Percentiles rank a stretch among this genome's conserved stretches.
phyloP scores from a whole-genome alignment of 2,888 invertebrate species.

The Bellardia bayeri region DNA sequence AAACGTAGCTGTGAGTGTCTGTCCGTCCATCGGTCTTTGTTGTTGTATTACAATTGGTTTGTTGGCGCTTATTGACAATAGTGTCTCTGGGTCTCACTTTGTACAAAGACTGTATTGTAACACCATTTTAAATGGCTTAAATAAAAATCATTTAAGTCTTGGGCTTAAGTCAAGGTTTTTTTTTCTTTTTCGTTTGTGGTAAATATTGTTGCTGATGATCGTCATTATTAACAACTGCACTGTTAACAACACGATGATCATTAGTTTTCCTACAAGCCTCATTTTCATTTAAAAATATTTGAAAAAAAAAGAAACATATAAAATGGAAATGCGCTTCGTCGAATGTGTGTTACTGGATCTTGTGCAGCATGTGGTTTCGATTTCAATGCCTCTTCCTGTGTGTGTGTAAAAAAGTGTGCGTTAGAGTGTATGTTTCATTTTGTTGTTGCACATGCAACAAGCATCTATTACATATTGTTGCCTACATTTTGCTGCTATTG shows the following conservation, averaged over 20 bases:
- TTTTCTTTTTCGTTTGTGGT: not conserved
- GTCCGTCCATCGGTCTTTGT: not conserved
- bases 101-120: not conserved
- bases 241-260: conserved; percentile 4
- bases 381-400: conserved; percentile 81
- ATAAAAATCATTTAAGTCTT: not conserved
- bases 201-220: conserved; percentile 33
- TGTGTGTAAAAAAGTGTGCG: conserved; percentile 64
- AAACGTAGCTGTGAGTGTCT: conserved; percentile 22
- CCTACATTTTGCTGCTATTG: conserved; percentile 17
- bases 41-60: conserved; percentile 29
- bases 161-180: conserved; percentile 30
- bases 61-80: conserved; percentile 45
- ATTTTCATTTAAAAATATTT: conserved; percentile 79
- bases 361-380: conserved; percentile 79
- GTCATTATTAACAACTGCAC: not conserved
- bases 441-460: conserved; percentile 27
- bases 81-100: conserved; percentile 1
- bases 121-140: not conserved
- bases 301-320: conserved; percentile 73
- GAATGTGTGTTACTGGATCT: conserved; percentile 83
- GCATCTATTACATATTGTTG: conserved; percentile 26
- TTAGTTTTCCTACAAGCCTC: conserved; percentile 44
- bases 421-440: not conserved
- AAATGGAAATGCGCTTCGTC: conserved; percentile 78